Evolutionary conservation across 2,888 invertebrate genomes (phyloP), one percentile per base, ranked within the genome.

Genomic region (Cepaea hortensis): DNA sequence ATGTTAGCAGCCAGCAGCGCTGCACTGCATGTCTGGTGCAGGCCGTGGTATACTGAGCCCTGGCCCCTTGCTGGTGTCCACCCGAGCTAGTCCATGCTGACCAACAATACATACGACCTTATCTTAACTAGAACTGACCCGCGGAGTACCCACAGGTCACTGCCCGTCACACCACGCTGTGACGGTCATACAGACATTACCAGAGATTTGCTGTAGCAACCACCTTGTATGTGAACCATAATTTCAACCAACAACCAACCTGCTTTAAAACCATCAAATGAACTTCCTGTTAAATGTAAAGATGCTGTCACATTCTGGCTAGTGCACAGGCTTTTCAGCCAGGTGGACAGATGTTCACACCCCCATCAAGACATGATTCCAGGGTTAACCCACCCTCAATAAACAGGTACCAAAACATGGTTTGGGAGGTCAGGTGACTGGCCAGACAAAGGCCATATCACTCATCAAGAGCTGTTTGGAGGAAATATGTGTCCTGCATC

Each of bases 21-120:
- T 84, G 75, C 75, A 73, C 68, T 15, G n/a, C 15, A 5, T 73
- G 73, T 73, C 46, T 73, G 73, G 83, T 83, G 61, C 73, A 23
- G 73, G 83, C 87, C 79, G 79, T 75, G 23, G 23, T 87, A 62
- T 75, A 50, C 48, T 75, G 75, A 73, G 75, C 62, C 73, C 79
- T 48, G 70, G 73, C 61, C 79, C 62, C 48, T 70, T 61, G 68
- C 11, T 75, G 73, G 46, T 46, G 73, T 73, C 73, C 48, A 46
- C 73, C 9, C 73, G 48, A 73, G 46, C 73, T 73, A 73, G 46
- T 46, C 48, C 73, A 46, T 48, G 48, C 9, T 46, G 46, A 73
- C 35, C 15, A 73, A 2, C 0, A 46, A 46, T 48, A 73, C 7
- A 73, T 48, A 73, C 46, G 35, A 3, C 11, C 73, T 46, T 9